phyloP scores from a whole-genome alignment of 2,888 invertebrate species.

The Hypolimnas misippus region DNA sequence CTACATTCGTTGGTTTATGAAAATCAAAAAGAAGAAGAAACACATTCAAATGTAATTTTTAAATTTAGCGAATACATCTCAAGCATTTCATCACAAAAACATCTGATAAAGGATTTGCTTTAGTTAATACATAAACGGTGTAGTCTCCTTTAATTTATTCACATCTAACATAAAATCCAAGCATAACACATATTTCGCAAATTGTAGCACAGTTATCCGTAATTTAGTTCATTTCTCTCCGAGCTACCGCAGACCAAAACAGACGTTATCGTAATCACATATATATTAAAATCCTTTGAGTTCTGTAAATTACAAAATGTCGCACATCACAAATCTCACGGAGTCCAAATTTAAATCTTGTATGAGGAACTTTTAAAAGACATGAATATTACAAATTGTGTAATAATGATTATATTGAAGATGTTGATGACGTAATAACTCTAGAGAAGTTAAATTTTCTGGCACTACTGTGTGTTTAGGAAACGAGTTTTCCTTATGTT shows the following conservation, averaged over 20 bases:
- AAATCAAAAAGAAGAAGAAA: no score
- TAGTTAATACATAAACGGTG: not conserved
- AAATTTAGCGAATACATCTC: no score
- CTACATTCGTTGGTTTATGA: no score
- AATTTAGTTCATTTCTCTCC: constrained; percentile 21
- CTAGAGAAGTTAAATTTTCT: not conserved
- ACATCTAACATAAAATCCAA: constrained; percentile 19
- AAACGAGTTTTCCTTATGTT: constrained; percentile 22
- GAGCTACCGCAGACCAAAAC: not conserved
- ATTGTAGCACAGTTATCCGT: constrained; percentile 16
- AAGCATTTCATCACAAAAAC: no score
- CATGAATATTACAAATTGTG: constrained; percentile 12
- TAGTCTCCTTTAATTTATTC: constrained; percentile 10
- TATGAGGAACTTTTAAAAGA: constrained; percentile 30
- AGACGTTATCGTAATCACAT: not conserved
- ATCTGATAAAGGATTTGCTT: no score
- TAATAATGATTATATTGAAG: constrained; percentile 33
- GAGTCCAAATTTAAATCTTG: constrained; percentile 24
- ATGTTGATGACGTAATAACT: constrained; percentile 21
- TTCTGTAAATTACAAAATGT: not conserved
- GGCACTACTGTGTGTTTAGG: constrained; percentile 16
- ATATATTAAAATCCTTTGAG: not conserved
- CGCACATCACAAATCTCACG: constrained; percentile 26
- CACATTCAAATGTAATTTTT: no score
- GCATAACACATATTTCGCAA: constrained; percentile 18